These are phyloP conservation scores for Amphipoea lucens DNA, from an alignment of 2,888 invertebrate species.

Conservation along the genomic window DNA sequence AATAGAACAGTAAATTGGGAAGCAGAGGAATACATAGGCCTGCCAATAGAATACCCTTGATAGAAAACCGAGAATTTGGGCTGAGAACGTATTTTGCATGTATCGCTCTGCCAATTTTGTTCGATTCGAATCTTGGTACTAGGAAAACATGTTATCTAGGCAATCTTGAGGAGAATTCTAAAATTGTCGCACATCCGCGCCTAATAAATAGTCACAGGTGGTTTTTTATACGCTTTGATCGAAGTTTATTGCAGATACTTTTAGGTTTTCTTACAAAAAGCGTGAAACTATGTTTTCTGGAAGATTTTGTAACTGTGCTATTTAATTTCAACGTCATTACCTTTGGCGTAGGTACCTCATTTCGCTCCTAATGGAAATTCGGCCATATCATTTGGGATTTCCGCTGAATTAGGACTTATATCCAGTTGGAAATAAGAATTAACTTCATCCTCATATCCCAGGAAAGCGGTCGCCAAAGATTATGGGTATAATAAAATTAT, in stretches of 20 bases:
- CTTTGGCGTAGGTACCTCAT: neutral
- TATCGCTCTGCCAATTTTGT: neutral
- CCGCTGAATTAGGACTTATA: slow-evolving; percentile 42
- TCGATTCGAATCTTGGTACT: slow-evolving; percentile 1
- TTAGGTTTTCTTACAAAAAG: slow-evolving; percentile 3
- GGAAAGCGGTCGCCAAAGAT: slow-evolving; percentile 36
- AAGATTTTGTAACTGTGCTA: neutral
- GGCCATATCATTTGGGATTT: slow-evolving; percentile 38
- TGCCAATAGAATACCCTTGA: neutral
- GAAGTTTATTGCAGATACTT: slow-evolving; percentile 2
- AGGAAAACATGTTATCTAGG: slow-evolving; percentile 28
- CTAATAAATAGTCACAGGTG: slow-evolving; percentile 46
- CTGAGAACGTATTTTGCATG: neutral
- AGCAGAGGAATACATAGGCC: slow-evolving; percentile 8
- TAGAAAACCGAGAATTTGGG: neutral
- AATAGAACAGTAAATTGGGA: slow-evolving; percentile 29
- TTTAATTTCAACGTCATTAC: slow-evolving; percentile 23
- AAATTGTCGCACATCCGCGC: slow-evolving; percentile 32
- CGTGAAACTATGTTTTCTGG: neutral
- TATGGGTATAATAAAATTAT: slow-evolving; percentile 45
- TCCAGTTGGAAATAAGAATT: slow-evolving; percentile 58
- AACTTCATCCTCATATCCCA: slow-evolving; percentile 37
- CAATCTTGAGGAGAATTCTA: slow-evolving; percentile 29
- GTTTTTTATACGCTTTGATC: slow-evolving; percentile 26
- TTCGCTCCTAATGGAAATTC: slow-evolving; percentile 17